These are phyloP conservation scores for Epizoanthus scotinus DNA, from an alignment of 92 coral and sea anemone genomes.

Conservation along the genomic window DNA sequence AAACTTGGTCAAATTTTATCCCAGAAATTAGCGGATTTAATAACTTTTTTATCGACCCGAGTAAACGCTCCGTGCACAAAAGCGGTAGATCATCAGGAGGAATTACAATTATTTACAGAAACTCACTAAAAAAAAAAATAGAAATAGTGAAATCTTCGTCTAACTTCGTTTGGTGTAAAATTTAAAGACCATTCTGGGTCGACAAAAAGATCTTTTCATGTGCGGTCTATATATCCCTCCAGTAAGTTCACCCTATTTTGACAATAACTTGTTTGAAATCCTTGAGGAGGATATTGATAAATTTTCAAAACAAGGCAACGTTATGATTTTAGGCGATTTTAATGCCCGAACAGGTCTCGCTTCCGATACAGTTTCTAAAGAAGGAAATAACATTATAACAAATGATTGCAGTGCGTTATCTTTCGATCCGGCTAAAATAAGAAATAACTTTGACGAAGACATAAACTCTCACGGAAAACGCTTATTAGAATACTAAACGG, in stretches of 20 bases:
- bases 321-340: slow-evolving; percentile 42
- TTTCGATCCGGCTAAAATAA: slow-evolving; percentile 16
- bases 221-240: slow-evolving; percentile 50
- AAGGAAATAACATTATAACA: slow-evolving; percentile 41
- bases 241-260: slow-evolving; percentile 44
- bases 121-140: slow-evolving; percentile 13
- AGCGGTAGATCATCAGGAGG: slow-evolving; percentile 40
- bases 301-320: slow-evolving; percentile 32
- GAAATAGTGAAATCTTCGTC: slow-evolving; percentile 21
- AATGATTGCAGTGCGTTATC: slow-evolving; percentile 15
- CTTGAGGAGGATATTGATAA: slow-evolving; percentile 33
- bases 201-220: slow-evolving; percentile 39
- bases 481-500: slow-evolving; percentile 53
- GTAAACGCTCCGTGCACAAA: not conserved
- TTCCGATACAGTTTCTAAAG: slow-evolving; percentile 42
- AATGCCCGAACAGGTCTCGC: slow-evolving; percentile 42
- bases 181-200: slow-evolving; percentile 3
- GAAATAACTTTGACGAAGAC: slow-evolving; percentile 48
- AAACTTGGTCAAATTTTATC: slow-evolving; percentile 33
- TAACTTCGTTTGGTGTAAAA: slow-evolving; percentile 43
- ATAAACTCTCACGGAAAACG: slow-evolving; percentile 57
- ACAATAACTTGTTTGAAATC: slow-evolving; percentile 36
- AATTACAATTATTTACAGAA: slow-evolving; percentile 34
- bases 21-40: slow-evolving; percentile 6
- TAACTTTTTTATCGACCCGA: slow-evolving; percentile 3